Evolutionary conservation across 2,888 invertebrate species (phyloP).

Genomic region (Ligdia adustata): DNA sequence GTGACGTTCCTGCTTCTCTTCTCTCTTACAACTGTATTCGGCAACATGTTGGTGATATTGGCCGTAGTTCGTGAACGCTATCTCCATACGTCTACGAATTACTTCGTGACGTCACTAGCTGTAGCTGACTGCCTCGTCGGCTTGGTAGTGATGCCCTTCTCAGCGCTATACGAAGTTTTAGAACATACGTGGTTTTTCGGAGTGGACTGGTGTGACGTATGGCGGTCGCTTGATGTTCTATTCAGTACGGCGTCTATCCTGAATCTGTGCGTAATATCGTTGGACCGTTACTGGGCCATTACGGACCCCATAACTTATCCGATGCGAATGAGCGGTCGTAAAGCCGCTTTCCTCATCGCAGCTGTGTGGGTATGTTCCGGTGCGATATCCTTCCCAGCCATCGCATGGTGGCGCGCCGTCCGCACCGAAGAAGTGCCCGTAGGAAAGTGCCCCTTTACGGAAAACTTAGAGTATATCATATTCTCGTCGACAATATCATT

Average conservation of each 20-base stretch:
- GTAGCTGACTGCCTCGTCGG: slow-evolving; percentile 98
- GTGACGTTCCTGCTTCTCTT: slow-evolving; percentile 93
- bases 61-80: slow-evolving; percentile 97
- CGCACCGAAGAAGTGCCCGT: slow-evolving; percentile 91
- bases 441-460: slow-evolving; percentile 97
- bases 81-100: slow-evolving; percentile 98
- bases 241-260: slow-evolving; percentile 99
- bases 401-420: slow-evolving; percentile 97
- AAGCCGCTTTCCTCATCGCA: slow-evolving; percentile 94
- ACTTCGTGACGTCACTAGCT: slow-evolving; percentile 98
- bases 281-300: slow-evolving; percentile 99
- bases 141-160: slow-evolving; percentile 98
- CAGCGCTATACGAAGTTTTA: slow-evolving; percentile 94
- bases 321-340: slow-evolving; percentile 94
- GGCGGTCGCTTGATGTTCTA: slow-evolving; percentile 98
- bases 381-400: slow-evolving; percentile 98
- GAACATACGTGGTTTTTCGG: slow-evolving; percentile 98
- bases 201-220: slow-evolving; percentile 98
- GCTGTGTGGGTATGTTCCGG: slow-evolving; percentile 98
- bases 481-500: slow-evolving; percentile 99
- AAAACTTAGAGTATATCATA: slow-evolving; percentile 97
- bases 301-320: slow-evolving; percentile 99
- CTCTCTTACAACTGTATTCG: slow-evolving; percentile 96
- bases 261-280: slow-evolving; percentile 97
- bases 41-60: slow-evolving; percentile 96